phyloP scores from a whole-genome alignment of 2,113 vertebrate genomes.

The Cavia porcellus region DNA sequence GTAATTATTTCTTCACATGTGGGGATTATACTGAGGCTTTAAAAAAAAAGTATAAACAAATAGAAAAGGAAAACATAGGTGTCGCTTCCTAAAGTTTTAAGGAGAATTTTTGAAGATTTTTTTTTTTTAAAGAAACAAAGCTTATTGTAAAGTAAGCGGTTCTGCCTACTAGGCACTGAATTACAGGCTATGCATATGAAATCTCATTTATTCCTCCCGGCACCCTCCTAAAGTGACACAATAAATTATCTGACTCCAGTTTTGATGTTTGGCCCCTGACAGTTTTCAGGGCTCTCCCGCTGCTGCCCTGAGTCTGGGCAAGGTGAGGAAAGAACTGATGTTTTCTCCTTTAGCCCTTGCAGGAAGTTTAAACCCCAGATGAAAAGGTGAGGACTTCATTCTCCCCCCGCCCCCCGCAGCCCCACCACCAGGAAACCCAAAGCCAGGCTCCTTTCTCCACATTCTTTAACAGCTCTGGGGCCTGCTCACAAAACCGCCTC shows the following conservation, averaged over 20 bases:
- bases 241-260: neutral
- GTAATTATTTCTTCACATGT: constrained; percentile 48
- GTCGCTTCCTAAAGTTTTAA: neutral
- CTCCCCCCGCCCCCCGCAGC: too few species aligned
- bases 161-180: neutral
- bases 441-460: neutral
- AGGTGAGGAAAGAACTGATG: neutral
- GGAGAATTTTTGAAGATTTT: constrained; percentile 29
- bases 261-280: neutral
- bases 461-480: neutral
- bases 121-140: constrained; percentile 10
- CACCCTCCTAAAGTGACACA: neutral
- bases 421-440: neutral
- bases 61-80: neutral
- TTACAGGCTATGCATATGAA: neutral
- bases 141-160: neutral
- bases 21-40: neutral
- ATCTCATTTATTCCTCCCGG: neutral
- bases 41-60: constrained; percentile 33
- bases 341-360: fast-evolving
- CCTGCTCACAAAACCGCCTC: neutral
- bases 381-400: neutral
- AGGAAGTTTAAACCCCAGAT: neutral
- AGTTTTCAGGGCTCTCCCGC: neutral
- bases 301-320: neutral